Evolutionary conservation across 2,797 vertebrate species (phyloP).

Genomic region (Macropodus opercularis): DNA sequence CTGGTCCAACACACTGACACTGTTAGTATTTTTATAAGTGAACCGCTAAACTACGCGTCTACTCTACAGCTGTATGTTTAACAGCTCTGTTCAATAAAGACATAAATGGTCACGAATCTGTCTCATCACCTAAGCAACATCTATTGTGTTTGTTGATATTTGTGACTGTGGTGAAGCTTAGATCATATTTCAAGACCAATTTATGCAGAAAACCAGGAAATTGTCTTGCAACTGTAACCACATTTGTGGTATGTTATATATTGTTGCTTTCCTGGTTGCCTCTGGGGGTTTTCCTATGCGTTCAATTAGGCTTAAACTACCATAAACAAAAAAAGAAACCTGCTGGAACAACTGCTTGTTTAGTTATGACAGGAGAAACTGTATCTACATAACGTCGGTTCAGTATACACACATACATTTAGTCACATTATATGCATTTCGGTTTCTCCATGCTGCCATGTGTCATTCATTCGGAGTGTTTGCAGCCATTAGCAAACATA

Average conservation of each 20-base stretch:
- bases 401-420: constrained; percentile 8
- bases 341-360: background rate
- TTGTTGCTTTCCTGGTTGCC: background rate
- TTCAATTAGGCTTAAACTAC: constrained; percentile 1
- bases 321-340: background rate
- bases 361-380: background rate
- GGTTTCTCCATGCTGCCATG: constrained; percentile 15
- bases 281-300: background rate
- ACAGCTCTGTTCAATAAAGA: no score
- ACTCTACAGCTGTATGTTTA: no score
- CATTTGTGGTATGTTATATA: constrained; percentile 1
- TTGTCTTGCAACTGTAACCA: constrained; percentile 1
- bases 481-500: constrained; percentile 70
- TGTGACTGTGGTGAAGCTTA: no score
- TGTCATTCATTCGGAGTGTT: constrained; percentile 36
- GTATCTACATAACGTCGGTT: background rate
- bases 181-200: no score
- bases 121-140: no score
- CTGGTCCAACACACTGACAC: no score
- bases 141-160: no score
- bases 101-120: no score
- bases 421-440: constrained; percentile 32
- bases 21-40: no score
- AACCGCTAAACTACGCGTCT: no score
- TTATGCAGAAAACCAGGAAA: no score